Base-by-base conservation (phyloP, 2,113 vertebrate genomes). In the Alligator mississippiensis region DNA sequence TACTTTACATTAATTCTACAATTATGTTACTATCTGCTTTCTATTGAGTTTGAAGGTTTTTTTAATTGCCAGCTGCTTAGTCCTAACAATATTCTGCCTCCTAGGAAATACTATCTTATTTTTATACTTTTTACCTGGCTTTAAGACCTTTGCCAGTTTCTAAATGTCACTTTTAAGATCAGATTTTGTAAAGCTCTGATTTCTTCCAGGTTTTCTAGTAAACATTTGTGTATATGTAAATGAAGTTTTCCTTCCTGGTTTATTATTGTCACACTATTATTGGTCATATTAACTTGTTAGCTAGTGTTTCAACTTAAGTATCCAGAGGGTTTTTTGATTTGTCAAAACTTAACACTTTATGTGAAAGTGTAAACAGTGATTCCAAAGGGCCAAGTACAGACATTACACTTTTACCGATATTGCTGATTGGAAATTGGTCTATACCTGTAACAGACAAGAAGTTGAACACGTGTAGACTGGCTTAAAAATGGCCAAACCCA, bases 1-100 rank as follows among this genome's bases (percentile, higher is more conserved):
- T 6, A 76, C 13, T 87, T 79, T 77, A 87, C 66, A 90, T 8
- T 77, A 90, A 93, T 85, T 82, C 75, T 82, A 90, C 94, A 93
- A 89, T 91, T 90, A 94, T 61, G 94, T 96, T 91, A 93, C 16
- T 84, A 96, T 97, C 89, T 94, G 80, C 82, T 96, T 90, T 70
- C 19, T 80, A 92, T 81, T 93, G 92, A 17, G 3, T 96, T 80
- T 92, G 81, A 86, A 84, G 34, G 3, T 82, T 77, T 62, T 93
- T 89, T 57, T 90, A 9, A 8, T 93, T 92, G 92, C 80, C 91
- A 96, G 55, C 66, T 95, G 70, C 55, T 95, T 94, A 92, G 78
- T 34, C 76, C 70, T 54, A 70, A 94, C 89, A 90, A 92, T 92
- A 59, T 66, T 61, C 64, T 86, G 86, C 11, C 93, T 92, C 82